Percentiles rank a stretch among this genome's conserved stretches.
Evolutionary conservation across 2,797 vertebrate species (phyloP).

Genomic region (Urosaurus nigricauda): DNA sequence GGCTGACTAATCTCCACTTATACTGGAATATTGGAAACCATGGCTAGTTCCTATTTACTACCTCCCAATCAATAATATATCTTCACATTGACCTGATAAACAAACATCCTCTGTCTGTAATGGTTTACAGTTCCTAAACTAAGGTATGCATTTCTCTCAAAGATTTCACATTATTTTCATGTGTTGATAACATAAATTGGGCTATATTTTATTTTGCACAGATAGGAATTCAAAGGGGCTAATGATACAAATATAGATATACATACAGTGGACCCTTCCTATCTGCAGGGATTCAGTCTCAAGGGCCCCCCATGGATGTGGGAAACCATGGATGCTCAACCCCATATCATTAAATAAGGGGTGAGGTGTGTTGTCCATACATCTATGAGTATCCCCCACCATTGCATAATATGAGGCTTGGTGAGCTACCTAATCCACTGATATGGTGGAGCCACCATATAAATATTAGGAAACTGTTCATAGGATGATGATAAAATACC

Average conservation of each 20-base stretch:
- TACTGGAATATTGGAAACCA: not conserved
- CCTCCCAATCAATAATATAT: not conserved
- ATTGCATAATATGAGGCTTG: too few species aligned
- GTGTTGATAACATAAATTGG: not conserved
- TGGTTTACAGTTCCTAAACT: not conserved
- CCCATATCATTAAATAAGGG: too few species aligned
- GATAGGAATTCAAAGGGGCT: not conserved
- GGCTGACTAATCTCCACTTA: not conserved
- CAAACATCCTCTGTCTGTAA: not conserved
- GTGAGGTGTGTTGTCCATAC: too few species aligned
- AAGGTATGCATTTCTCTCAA: not conserved
- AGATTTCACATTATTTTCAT: constrained; percentile 3
- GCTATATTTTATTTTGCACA: not conserved
- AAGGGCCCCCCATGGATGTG: too few species aligned
- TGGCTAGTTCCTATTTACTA: not conserved
- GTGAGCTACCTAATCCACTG: too few species aligned
- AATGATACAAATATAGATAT: not conserved
- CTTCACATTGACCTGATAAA: not conserved
- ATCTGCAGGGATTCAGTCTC: too few species aligned
- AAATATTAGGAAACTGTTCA: not conserved
- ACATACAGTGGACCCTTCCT: too few species aligned
- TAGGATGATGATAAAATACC: not conserved
- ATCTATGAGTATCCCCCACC: too few species aligned
- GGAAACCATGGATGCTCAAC: too few species aligned
- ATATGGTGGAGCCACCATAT: too few species aligned